phyloP scores from a whole-genome alignment of 2,113 vertebrate genomes.

The Madoqua kirkii region DNA sequence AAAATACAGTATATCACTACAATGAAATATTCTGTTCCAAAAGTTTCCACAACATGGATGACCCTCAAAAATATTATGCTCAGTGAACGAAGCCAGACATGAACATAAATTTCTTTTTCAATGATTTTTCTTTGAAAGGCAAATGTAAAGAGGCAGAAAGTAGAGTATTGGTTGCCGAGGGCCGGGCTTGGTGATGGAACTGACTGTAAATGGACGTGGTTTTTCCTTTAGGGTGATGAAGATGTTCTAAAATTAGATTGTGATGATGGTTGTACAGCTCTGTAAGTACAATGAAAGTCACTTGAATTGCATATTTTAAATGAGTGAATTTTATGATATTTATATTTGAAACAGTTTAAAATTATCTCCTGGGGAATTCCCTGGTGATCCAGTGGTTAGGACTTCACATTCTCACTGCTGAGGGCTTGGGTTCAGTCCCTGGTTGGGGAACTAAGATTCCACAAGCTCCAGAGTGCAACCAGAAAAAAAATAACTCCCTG shows the following conservation, averaged over 20 bases:
- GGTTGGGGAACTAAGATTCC: background rate
- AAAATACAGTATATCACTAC: background rate
- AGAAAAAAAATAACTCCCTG: background rate
- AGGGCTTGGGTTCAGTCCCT: background rate
- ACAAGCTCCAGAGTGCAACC: background rate
- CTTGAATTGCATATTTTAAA: background rate
- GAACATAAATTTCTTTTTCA: background rate
- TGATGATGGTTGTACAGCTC: background rate
- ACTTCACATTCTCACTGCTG: background rate
- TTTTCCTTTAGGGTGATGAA: background rate
- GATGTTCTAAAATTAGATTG: background rate
- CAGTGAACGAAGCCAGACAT: background rate
- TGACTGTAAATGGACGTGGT: background rate
- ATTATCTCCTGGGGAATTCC: background rate
- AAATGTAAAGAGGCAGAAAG: background rate
- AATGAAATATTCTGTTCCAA: background rate
- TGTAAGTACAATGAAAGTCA: background rate
- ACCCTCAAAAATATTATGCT: background rate
- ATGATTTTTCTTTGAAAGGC: background rate
- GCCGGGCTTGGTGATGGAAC: background rate
- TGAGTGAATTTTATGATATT: background rate
- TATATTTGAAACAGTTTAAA: background rate
- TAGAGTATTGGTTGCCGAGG: background rate
- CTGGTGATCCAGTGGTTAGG: background rate
- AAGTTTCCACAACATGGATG: background rate